Percentiles rank a stretch among this genome's conserved stretches.
Evolutionary conservation across 2,797 vertebrate genomes (phyloP).

Genomic region (Helarctos malayanus): DNA sequence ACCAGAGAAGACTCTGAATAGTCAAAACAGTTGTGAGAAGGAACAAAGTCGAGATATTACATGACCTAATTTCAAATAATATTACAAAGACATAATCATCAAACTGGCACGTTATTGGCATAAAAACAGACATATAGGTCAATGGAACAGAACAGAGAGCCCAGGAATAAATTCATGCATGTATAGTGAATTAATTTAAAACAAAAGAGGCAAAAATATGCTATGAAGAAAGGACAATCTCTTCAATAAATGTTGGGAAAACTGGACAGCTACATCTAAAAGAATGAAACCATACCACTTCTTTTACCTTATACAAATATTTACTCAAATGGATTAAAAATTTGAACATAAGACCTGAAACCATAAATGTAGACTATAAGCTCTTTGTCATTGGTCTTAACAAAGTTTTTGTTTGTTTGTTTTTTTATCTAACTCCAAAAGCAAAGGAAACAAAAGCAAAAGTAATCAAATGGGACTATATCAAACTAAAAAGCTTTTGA

Average conservation of each 20-base stretch:
- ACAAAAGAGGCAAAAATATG: neutral
- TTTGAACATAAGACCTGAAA: neutral
- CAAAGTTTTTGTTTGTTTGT: no score
- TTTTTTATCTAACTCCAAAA: no score
- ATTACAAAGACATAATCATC: neutral
- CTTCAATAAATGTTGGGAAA: neutral
- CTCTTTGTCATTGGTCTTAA: no score
- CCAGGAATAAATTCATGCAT: neutral
- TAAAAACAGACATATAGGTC: neutral
- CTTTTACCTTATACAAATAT: neutral
- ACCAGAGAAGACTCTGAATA: neutral
- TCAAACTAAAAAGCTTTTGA: no score
- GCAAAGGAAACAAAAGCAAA: no score
- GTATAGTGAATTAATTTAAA: neutral
- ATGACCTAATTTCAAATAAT: neutral
- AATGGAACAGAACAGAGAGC: neutral
- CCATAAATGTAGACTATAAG: neutral
- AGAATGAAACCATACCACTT: neutral
- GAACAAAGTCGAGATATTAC: neutral
- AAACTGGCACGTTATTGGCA: neutral
- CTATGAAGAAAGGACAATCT: neutral
- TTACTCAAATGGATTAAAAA: neutral
- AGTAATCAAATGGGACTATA: no score
- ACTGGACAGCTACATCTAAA: neutral
- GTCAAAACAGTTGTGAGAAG: neutral